phyloP scores from a whole-genome alignment of 2,797 vertebrate species.

The Scyliorhinus canicula region DNA sequence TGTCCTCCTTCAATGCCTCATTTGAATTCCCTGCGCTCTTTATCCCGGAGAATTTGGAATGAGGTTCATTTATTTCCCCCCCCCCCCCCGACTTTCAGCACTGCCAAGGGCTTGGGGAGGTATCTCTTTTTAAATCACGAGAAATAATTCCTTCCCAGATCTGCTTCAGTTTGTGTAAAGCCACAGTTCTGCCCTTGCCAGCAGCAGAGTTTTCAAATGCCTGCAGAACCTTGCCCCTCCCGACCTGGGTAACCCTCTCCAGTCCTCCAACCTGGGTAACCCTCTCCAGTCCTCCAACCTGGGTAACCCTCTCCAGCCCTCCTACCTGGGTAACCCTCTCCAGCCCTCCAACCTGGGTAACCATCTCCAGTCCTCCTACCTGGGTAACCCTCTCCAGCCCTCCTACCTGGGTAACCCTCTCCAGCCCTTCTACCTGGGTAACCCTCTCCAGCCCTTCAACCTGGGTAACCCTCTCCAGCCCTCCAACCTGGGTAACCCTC shows the following conservation, averaged over 20 bases:
- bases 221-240: too few species aligned
- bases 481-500: not conserved
- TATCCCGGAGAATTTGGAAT: not conserved
- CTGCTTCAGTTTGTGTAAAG: not conserved
- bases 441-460: not conserved
- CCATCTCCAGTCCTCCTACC: not conserved
- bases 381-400: too few species aligned
- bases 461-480: too few species aligned
- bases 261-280: too few species aligned
- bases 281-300: too few species aligned
- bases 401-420: too few species aligned
- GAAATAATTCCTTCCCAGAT: not conserved
- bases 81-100: not conserved
- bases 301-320: too few species aligned
- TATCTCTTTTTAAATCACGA: not conserved
- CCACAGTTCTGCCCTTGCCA: not conserved
- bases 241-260: not conserved
- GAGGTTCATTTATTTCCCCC: not conserved
- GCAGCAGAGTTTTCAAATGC: not conserved
- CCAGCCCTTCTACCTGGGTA: too few species aligned
- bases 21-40: not conserved
- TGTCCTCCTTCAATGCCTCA: not conserved
- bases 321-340: too few species aligned
- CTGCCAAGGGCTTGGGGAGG: not conserved
- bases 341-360: not conserved